Evolutionary conservation across 2,113 vertebrate genomes (phyloP), one percentile per base, ranked within the genome.

Genomic region (Otus sunia): DNA sequence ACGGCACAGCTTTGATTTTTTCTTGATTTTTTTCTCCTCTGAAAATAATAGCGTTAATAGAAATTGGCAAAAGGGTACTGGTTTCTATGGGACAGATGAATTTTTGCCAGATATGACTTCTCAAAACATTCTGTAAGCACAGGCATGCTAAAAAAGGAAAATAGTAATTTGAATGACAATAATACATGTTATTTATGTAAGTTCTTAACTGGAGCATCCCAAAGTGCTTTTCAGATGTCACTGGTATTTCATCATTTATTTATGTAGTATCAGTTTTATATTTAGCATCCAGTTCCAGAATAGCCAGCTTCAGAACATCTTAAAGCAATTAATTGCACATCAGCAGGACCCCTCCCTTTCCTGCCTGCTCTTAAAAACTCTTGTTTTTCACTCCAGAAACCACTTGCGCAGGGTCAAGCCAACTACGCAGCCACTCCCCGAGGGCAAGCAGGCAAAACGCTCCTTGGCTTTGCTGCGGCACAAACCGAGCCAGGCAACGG

Each of bases 241-340:
- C 94, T 90, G 41, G 71, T 60, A 72, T 91, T 91, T 91, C 89
- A 94, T 95, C 58, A 91, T 94, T 96, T 96, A 94, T 96, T 97
- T 96, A 94, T 95, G 49, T 85, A 79, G 89, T 64, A 94, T 79
- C 62, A 72, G 62, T 79, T 96, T 89, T 94, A 95, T 89, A 96
- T 94, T 96, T 95, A 97, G 94, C 39, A 72, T 53, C 36, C 76
- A 74, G 50, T 27, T 92, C 55, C 72, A 94, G 80, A 93, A 92
- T 27, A 91, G 73, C 47, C 45, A 90, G 41, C 82, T 80, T 68
- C 92, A 72, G 73, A 84, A 94, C 94, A 96, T 95, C 94, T 94
- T 94, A 82, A 91, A 96, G 67, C 84, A 84, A 95, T 97, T 92
- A 94, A 94, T 64, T 23, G 45, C 80, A 69, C 62, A 87, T 8